A percentile compares a stretch with the other conserved stretches of the same genome.
Evolutionary conservation across 2,888 invertebrate genomes (phyloP).

Genomic region (Psylliodes chrysocephalus): DNA sequence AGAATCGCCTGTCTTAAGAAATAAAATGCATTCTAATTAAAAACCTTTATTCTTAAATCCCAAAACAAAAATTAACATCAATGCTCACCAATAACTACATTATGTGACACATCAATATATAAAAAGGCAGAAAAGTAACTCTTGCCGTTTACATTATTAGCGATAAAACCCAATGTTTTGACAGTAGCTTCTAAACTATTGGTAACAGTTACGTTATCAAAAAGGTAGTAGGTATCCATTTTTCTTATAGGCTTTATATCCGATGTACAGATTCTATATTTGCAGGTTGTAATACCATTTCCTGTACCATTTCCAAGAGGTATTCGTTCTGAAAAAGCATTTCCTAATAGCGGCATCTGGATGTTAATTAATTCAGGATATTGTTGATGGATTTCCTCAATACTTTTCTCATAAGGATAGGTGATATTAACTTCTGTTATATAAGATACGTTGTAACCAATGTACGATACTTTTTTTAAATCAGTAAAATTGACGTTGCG

Average conservation of each 20-base stretch:
- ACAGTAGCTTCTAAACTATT: not conserved
- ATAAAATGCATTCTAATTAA: no score
- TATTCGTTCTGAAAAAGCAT: not conserved
- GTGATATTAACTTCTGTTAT: not conserved
- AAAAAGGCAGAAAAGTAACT: not conserved
- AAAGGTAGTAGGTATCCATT: not conserved
- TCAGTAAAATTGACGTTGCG: not conserved
- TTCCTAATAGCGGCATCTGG: not conserved
- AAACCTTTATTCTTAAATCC: no score
- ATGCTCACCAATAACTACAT: not conserved
- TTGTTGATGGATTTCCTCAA: not conserved
- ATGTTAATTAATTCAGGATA: not conserved
- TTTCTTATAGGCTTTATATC: not conserved
- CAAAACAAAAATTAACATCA: not conserved
- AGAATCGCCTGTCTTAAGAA: no score
- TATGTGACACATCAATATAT: not conserved
- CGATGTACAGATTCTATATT: not conserved
- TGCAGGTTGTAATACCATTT: not conserved
- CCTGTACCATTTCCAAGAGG: not conserved
- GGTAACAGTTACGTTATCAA: not conserved
- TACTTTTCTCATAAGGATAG: not conserved
- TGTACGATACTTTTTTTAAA: not conserved
- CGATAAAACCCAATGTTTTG: not conserved
- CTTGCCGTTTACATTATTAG: not conserved
- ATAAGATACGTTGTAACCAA: not conserved